Percentiles rank a stretch among this genome's conserved stretches.
phyloP scores from a whole-genome alignment of 1,140 invertebrate genomes.

The Lutraria rhynchaena region DNA sequence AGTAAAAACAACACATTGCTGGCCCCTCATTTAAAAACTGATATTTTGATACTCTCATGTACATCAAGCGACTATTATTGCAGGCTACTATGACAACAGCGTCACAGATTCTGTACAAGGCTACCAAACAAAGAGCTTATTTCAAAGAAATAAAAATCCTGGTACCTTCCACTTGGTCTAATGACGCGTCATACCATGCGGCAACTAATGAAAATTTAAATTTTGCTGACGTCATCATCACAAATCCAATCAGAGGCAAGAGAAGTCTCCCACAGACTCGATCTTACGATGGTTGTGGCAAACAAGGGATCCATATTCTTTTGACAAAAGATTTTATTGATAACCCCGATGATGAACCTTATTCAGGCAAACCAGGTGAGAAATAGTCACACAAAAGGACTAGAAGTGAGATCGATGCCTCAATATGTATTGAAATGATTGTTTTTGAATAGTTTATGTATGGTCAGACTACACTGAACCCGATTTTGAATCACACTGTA shows the following conservation, averaged over 20 bases:
- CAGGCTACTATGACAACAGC: constrained; percentile 71
- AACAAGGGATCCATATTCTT: constrained; percentile 52
- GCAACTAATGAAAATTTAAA: constrained; percentile 60
- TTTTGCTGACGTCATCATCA: constrained; percentile 69
- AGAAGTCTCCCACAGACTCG: constrained; percentile 41
- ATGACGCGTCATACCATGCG: background rate
- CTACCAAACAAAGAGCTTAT: constrained; percentile 75
- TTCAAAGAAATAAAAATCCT: constrained; percentile 80
- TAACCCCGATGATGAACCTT: constrained; percentile 20
- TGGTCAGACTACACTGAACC: too few relatives aligned
- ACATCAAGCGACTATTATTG: too few relatives aligned
- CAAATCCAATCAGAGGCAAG: constrained; percentile 29
- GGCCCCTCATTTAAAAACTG: too few relatives aligned
- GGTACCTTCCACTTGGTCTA: constrained; percentile 77
- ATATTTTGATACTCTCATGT: too few relatives aligned
- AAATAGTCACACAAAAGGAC: too few relatives aligned
- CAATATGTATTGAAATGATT: too few relatives aligned
- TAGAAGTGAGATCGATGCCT: too few relatives aligned
- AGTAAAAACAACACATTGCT: too few relatives aligned
- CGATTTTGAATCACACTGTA: too few relatives aligned
- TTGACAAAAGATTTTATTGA: constrained; percentile 51
- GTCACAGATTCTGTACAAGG: constrained; percentile 71
- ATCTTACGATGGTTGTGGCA: constrained; percentile 56
- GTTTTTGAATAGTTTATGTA: too few relatives aligned
- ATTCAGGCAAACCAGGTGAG: constrained; percentile 46